These are phyloP conservation scores for Ifrita kowaldi DNA, from an alignment of 2,113 vertebrate genomes.

Conservation along the genomic window DNA sequence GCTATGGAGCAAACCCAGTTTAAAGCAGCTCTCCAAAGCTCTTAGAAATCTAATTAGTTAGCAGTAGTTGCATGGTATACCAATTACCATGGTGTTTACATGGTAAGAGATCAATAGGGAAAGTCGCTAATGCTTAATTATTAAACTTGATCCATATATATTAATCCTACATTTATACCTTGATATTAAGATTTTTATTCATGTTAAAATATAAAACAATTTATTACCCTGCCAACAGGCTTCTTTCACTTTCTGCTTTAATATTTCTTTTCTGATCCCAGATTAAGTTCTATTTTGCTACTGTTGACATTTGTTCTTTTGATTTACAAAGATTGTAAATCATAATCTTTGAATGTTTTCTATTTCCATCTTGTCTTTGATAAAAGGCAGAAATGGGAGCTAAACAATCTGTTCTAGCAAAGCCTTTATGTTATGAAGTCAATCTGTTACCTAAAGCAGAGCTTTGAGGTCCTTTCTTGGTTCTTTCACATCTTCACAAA, in stretches of 20 bases:
- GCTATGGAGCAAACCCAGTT: neutral
- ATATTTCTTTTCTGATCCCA: neutral
- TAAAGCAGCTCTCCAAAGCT: neutral
- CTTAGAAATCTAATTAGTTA: neutral
- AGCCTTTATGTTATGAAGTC: neutral
- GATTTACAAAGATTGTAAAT: neutral
- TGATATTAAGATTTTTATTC: neutral
- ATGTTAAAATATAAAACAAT: neutral
- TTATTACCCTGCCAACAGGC: neutral
- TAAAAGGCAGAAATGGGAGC: neutral
- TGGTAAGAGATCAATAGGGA: neutral
- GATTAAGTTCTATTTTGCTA: neutral
- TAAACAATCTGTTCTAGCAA: neutral
- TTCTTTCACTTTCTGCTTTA: neutral
- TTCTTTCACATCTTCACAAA: neutral
- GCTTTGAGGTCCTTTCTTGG: neutral
- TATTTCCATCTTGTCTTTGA: neutral
- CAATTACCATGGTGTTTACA: neutral
- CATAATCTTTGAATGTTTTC: neutral
- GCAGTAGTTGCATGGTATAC: neutral
- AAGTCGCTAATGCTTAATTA: neutral
- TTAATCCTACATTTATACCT: neutral
- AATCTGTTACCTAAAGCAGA: neutral
- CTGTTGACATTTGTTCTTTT: slow-evolving; percentile 5
- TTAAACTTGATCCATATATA: neutral